These are phyloP conservation scores for Drosophila arawakana DNA, from an alignment of 1,140 invertebrate genomes.

Conservation along the genomic window DNA sequence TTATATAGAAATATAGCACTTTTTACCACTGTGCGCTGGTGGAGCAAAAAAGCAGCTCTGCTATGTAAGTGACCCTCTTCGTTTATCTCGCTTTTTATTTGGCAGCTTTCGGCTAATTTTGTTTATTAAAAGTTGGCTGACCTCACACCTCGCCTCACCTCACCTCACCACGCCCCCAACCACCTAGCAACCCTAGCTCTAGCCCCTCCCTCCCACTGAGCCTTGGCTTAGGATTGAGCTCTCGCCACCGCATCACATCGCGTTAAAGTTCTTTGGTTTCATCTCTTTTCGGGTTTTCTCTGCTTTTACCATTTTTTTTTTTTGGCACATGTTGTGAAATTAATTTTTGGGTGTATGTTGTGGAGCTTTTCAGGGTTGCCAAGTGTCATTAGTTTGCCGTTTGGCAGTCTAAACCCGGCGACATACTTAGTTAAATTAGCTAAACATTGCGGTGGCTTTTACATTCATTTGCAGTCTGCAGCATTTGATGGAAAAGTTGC, in stretches of 20 bases:
- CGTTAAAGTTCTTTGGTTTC: conserved; percentile 12
- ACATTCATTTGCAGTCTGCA: conserved; percentile 26
- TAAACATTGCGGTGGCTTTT: conserved; percentile 70
- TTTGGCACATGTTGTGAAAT: conserved; percentile 53
- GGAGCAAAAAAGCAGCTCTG: neutral
- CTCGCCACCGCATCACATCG: conserved; percentile 11
- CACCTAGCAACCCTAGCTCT: neutral
- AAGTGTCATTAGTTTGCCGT: conserved; percentile 78
- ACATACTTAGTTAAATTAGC: conserved; percentile 81
- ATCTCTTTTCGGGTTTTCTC: neutral
- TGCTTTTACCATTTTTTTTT: neutral
- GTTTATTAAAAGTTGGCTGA: conserved; percentile 80
- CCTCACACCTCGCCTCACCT: conserved; percentile 26
- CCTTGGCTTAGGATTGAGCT: neutral
- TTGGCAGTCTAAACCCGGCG: conserved; percentile 68
- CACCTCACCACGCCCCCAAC: neutral
- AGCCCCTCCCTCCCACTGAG: neutral
- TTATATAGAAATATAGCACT: neutral
- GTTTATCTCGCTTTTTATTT: conserved; percentile 79
- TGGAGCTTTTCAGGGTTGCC: conserved; percentile 54
- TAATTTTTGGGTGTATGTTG: conserved; percentile 70
- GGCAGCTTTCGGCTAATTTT: conserved; percentile 70
- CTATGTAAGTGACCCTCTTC: conserved; percentile 62
- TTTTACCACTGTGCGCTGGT: neutral
- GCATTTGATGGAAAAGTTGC: conserved; percentile 55